A percentile compares a stretch with the other conserved stretches of the same genome.
Evolutionary conservation across 2,888 invertebrate species (phyloP).

Genomic region (Melanargia galathea): DNA sequence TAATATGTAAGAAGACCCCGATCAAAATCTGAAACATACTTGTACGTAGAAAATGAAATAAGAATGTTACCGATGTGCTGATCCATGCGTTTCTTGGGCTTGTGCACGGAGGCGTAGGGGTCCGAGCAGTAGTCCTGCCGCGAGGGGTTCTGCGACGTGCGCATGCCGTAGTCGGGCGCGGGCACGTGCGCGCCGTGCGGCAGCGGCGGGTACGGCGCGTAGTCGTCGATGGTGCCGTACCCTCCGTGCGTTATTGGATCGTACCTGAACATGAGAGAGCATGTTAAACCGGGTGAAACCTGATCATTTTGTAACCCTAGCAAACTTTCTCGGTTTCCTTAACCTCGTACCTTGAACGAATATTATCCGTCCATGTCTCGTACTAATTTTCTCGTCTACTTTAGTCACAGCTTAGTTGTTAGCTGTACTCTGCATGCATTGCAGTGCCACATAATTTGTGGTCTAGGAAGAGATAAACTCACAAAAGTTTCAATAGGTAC

Average conservation of each 20-base stretch:
- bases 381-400: too few species aligned
- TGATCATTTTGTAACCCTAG: too few species aligned
- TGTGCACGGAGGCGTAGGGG: constrained; percentile 94
- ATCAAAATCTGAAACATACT: too few species aligned
- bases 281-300: not conserved
- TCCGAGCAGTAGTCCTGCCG: constrained; percentile 94
- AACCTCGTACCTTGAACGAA: too few species aligned
- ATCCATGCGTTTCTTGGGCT: constrained; percentile 93
- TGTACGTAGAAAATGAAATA: not conserved
- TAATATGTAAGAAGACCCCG: too few species aligned
- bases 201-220: constrained; percentile 90
- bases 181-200: constrained; percentile 86
- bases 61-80: constrained; percentile 90
- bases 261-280: constrained; percentile 56
- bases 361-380: too few species aligned
- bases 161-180: constrained; percentile 86
- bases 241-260: constrained; percentile 92
- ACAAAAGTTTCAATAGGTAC: too few species aligned
- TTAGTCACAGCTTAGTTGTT: too few species aligned
- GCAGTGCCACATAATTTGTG: too few species aligned
- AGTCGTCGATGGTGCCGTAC: constrained; percentile 91
- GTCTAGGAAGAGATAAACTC: too few species aligned
- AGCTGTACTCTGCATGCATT: too few species aligned
- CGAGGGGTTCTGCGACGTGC: constrained; percentile 91
- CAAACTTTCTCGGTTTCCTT: too few species aligned